These are phyloP conservation scores for Parapsyche elsis DNA, from an alignment of 1,140 invertebrate species.

Conservation along the genomic window DNA sequence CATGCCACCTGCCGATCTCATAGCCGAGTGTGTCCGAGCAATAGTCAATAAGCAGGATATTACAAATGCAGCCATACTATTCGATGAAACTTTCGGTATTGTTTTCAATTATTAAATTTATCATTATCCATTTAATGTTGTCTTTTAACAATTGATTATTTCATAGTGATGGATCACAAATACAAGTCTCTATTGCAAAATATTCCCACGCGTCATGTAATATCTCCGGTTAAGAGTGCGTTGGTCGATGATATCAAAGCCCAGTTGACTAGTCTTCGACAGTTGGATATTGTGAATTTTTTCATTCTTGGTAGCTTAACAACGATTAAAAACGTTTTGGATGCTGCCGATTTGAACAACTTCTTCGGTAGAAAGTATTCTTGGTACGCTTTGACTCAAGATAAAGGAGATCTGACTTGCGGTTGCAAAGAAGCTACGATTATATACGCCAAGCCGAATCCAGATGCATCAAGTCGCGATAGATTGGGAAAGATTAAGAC, in stretches of 20 bases:
- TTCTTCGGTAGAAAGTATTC: conserved; percentile 67
- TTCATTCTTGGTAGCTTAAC: conserved; percentile 80
- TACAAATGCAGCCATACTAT: conserved; percentile 90
- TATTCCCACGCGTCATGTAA: conserved; percentile 87
- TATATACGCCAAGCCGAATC: conserved; percentile 74
- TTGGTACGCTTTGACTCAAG: conserved; percentile 72
- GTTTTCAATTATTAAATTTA: conserved; percentile 28
- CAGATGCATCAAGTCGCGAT: conserved; percentile 70
- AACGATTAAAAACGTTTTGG: conserved; percentile 78
- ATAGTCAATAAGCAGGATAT: conserved; percentile 85
- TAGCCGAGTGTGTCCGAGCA: conserved; percentile 83
- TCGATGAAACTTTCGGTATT: conserved; percentile 85
- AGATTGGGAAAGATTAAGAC: conserved; percentile 74
- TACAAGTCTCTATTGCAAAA: conserved; percentile 90
- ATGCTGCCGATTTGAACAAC: conserved; percentile 67
- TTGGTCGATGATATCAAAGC: conserved; percentile 67
- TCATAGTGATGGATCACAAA: conserved; percentile 88
- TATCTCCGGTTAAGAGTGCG: conserved; percentile 71
- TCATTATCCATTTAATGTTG: no score
- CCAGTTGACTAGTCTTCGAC: conserved; percentile 78
- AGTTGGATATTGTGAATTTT: conserved; percentile 89
- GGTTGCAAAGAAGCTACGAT: conserved; percentile 77
- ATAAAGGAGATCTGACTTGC: conserved; percentile 75
- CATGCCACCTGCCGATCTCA: conserved; percentile 84
- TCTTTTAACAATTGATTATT: no score